A percentile compares a stretch with the other conserved stretches of the same genome.
Conservation (phyloP, 2,113 vertebrate genomes). For the Lipotes vexillifer region DNA sequence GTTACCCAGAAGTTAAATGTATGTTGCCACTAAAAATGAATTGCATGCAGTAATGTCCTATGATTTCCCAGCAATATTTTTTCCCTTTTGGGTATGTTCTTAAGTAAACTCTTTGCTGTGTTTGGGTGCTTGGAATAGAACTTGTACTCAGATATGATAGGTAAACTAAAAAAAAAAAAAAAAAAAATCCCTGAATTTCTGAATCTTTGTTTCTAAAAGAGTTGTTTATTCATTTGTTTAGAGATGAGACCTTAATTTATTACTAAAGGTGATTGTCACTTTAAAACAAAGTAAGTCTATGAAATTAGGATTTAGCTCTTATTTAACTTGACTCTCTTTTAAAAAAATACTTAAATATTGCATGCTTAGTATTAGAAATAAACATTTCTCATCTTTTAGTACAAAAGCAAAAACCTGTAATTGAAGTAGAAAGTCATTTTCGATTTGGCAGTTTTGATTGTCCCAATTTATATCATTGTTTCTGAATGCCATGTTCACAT, state of each 20-base stretch:
- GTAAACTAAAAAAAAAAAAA: not conserved
- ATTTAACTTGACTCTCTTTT: not conserved
- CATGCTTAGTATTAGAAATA: not conserved
- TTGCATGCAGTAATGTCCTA: not conserved
- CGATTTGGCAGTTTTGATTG: not conserved
- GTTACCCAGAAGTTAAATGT: not conserved
- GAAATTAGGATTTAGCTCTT: conserved; percentile 6
- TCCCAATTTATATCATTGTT: not conserved
- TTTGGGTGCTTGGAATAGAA: not conserved
- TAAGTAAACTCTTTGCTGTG: not conserved
- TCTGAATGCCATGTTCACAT: not conserved
- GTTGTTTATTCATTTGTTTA: conserved; percentile 13
- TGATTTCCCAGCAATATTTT: conserved; percentile 5
- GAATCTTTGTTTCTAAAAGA: conserved; percentile 30
- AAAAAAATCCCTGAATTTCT: not conserved
- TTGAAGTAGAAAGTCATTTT: not conserved
- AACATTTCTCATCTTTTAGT: not conserved
- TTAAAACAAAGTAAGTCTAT: not conserved
- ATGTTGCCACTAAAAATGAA: not conserved
- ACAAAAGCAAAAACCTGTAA: not conserved
- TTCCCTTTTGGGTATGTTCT: not conserved
- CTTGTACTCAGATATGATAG: conserved; percentile 4
- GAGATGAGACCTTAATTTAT: not conserved
- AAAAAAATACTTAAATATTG: not conserved
- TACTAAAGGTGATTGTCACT: not conserved